Base-by-base conservation (phyloP, 2,797 vertebrate species). In the Acanthopagrus latus region DNA sequence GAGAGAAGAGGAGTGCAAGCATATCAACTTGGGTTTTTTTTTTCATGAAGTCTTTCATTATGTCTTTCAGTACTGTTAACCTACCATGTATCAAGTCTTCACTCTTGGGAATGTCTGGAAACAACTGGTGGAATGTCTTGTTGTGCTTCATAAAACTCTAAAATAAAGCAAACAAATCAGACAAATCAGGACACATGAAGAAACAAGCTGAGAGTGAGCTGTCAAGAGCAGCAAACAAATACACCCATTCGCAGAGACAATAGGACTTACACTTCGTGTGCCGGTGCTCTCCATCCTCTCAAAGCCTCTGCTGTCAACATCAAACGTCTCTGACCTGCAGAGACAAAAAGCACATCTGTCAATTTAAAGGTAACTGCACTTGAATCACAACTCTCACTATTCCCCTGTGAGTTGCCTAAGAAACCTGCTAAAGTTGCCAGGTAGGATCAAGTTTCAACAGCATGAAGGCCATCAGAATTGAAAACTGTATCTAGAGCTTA, bases 71-170 rank as follows among this genome's bases (percentile, higher is more conserved):
- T 58, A 43, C 4, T 5, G 1, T 73, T 59, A 3, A 80, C 95
- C 84, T 84, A 97, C 96, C 96, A 47, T 95, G 96, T 59, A 96
- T 88, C 81, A 97, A 91, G 21, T 87, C 91, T 63, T 97, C 96
- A 25, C 55, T 88, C 69, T 94, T 91, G 0, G 95, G 89, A 65
- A 98, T 88, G 71, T 95, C 94, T 68, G 94, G 91, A 21, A 97
- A 98, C 78, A 96, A 92, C 63, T 94, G 97, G 91, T 94, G 95
- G 92, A 97, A 97, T 89, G 96, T 92, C 68, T 93, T 90, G 64
- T 94, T 91, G 78, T 91, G 94, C 86, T 97, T 97, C 64, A 84
- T 92, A 64, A 96, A 95, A 84, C 93, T 96, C 96, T 95, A 56
- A 44, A 82, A 60, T 52, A 17, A 23, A 65, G 12, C 2, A 48